Base-by-base conservation (phyloP, 2,888 invertebrate species). In the Eupithecia inturbata region DNA sequence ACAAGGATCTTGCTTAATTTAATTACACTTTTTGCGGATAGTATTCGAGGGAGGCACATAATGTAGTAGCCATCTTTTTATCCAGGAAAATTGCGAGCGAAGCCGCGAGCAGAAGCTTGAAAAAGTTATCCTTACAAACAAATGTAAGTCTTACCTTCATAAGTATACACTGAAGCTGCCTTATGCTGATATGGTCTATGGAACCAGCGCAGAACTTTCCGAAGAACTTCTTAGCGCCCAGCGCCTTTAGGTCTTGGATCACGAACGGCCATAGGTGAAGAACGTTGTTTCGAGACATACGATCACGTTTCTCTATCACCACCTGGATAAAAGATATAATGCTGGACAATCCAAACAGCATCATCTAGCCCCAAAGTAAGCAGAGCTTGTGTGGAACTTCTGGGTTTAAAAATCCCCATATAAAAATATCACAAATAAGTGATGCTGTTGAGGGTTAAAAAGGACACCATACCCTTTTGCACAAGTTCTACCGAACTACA, bases 151-250 rank as follows among this genome's bases (percentile, higher is more conserved):
- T 33, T 70, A 98, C 98, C 95, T 99, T 99, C 81, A 99, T 95
- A 74, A 99, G 94, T 84, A 99, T 98, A 89, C 98, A 99, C 89
- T 99, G 99, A 80, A 99, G 92, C 90, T 99, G 99, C 77, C 99
- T 95, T 82, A 99, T 99, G 89, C 99, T 98, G 84, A 99, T 99
- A 91, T 99, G 99, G 91, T 99, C 99, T 80, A 99, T 99, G 77
- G 99, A 96, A 28, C 99, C 99, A 1, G 99, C 99, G 94, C 99
- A 99, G 92, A 99, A 99, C 93, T 99, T 99, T 22, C 99, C 99
- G 88, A 98, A 99, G 95, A 99, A 99, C 89, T 99, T 99, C 91
- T 99, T 99, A 26, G 99, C 99, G 28, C 99, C 99, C 39, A 99
- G 95, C 79, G 97, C 97, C 74, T 97, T 96, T 81, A 99, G 95